Percentiles rank a stretch among this genome's conserved stretches.
phyloP scores from a whole-genome alignment of 2,888 invertebrate species.

The Cepaea hortensis region DNA sequence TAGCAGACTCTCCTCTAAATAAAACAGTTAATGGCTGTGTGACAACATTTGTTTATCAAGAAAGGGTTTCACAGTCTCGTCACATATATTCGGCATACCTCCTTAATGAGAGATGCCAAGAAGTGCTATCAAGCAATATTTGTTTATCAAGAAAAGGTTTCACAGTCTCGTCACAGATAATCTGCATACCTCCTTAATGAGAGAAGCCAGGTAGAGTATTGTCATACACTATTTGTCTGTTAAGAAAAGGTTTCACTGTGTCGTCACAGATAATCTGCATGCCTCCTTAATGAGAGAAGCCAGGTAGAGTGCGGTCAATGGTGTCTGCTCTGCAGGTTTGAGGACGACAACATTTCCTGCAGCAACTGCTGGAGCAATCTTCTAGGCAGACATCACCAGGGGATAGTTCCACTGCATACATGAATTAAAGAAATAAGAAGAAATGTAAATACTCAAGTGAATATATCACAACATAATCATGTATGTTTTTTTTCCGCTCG shows the following conservation, averaged over 20 bases:
- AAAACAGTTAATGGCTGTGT: too few species aligned
- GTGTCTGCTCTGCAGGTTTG: conserved; percentile 33
- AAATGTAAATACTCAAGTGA: background rate
- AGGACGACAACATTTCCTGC: conserved; percentile 86
- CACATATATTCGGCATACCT: conserved; percentile 78
- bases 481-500: too few species aligned
- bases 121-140: conserved; percentile 81
- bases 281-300: too few species aligned
- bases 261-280: conserved; percentile 72
- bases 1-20: too few species aligned
- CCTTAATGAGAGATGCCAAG: conserved; percentile 87
- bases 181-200: too few species aligned
- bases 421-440: background rate
- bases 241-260: conserved; percentile 80
- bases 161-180: too few species aligned
- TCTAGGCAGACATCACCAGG: conserved; percentile 94
- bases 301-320: too few species aligned
- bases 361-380: conserved; percentile 84
- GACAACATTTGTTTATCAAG: conserved; percentile 83
- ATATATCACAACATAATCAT: too few species aligned
- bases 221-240: too few species aligned
- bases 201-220: too few species aligned
- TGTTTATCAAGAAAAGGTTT: too few species aligned
- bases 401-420: conserved; percentile 87
- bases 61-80: conserved; percentile 90